These are phyloP conservation scores for Watsonalla cultraria DNA, from an alignment of 2,888 invertebrate species.

Conservation along the genomic window DNA sequence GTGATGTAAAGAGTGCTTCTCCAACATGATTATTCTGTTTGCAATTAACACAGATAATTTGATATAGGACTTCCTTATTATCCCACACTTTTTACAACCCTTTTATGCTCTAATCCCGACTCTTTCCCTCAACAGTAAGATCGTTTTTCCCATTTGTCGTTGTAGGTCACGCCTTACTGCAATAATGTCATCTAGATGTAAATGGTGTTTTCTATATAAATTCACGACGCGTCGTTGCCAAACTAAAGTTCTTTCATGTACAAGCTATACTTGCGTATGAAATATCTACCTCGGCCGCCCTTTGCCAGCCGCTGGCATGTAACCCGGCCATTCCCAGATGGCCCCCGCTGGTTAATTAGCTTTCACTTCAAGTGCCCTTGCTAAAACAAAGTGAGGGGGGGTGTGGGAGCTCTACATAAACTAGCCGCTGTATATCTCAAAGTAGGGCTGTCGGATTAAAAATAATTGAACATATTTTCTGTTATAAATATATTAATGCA, in stretches of 20 bases:
- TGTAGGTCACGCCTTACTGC: background rate
- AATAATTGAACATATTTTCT: slow-evolving; percentile 6
- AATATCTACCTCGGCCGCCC: slow-evolving; percentile 37
- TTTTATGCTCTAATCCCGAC: background rate
- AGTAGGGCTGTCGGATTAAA: slow-evolving; percentile 26
- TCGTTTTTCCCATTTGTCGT: background rate
- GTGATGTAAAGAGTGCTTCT: slow-evolving; percentile 20
- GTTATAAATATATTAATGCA: too few species aligned
- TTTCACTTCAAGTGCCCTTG: slow-evolving; percentile 24
- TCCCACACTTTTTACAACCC: too few species aligned
- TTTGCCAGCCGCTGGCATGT: slow-evolving; percentile 55
- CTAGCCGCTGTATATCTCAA: slow-evolving; percentile 42
- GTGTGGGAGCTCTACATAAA: slow-evolving; percentile 34
- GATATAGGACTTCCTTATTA: background rate
- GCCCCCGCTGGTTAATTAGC: slow-evolving; percentile 47
- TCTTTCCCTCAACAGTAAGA: background rate
- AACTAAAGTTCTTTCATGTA: slow-evolving; percentile 33
- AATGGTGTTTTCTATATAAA: slow-evolving; percentile 1
- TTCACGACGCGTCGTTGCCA: slow-evolving; percentile 37
- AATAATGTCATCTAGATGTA: background rate
- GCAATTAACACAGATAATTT: slow-evolving; percentile 20
- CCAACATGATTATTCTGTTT: slow-evolving; percentile 12
- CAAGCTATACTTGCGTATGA: slow-evolving; percentile 17
- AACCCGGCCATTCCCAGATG: slow-evolving; percentile 34
- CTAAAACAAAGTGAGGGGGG: slow-evolving; percentile 25